These are phyloP conservation scores for Odobenus rosmarus DNA, from an alignment of 2,113 vertebrate species.

Conservation along the genomic window DNA sequence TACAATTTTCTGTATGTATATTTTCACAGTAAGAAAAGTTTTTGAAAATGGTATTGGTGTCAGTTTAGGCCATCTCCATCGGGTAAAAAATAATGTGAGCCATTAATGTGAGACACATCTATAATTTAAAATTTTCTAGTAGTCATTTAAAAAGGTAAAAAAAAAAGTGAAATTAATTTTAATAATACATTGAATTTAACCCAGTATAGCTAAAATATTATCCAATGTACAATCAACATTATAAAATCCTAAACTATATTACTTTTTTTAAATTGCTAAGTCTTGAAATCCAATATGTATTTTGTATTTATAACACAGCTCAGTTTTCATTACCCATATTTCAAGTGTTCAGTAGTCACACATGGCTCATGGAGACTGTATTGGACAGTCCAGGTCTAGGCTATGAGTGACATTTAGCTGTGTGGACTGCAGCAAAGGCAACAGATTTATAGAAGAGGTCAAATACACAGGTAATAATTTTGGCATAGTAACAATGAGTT, in stretches of 20 bases:
- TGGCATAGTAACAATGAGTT: background rate
- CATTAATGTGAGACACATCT: background rate
- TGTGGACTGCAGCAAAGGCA: background rate
- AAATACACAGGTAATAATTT: background rate
- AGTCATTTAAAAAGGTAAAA: background rate
- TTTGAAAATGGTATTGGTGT: background rate
- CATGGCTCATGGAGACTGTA: background rate
- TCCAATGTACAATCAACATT: background rate
- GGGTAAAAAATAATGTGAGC: background rate
- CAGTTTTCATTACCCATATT: background rate
- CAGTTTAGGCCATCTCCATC: background rate
- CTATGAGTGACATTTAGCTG: background rate
- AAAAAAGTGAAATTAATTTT: constrained; percentile 1
- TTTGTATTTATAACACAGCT: background rate
- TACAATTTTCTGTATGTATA: background rate
- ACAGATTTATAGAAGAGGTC: background rate
- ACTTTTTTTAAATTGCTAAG: background rate
- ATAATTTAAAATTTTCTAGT: background rate
- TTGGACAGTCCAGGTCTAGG: background rate
- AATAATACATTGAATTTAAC: background rate
- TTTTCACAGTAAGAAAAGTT: background rate
- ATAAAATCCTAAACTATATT: background rate
- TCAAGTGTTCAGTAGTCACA: background rate
- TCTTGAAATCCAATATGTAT: background rate
- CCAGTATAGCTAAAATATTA: background rate